Evolutionary conservation across 1,140 invertebrate genomes (phyloP).

Genomic region (Drosophila murphyi): DNA sequence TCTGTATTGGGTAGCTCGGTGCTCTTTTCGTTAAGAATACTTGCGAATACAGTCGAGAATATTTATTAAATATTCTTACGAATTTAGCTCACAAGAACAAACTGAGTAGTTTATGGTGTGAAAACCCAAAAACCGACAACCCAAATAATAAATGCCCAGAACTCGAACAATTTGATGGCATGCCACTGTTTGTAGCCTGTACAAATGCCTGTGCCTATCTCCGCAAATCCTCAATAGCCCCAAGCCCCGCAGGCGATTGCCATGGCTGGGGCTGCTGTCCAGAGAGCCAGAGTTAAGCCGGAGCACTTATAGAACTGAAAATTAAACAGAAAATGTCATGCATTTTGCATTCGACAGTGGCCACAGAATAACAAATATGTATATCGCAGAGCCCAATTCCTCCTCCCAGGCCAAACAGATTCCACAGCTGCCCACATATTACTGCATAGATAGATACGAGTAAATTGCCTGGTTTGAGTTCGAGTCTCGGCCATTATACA

Average conservation of each 20-base stretch:
- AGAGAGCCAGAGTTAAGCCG: constrained; percentile 52
- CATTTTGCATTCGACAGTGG: constrained; percentile 72
- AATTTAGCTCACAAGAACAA: neutral
- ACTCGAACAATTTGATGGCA: neutral
- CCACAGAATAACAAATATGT: constrained; percentile 51
- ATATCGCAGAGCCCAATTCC: neutral
- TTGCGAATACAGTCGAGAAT: neutral
- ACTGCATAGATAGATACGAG: constrained; percentile 26
- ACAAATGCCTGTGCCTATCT: constrained; percentile 24
- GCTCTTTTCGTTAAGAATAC: neutral
- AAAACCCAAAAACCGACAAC: constrained; percentile 8
- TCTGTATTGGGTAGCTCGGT: neutral
- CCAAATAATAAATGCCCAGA: neutral
- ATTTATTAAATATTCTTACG: neutral
- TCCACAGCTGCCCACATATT: constrained; percentile 44
- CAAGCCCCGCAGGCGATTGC: constrained; percentile 6
- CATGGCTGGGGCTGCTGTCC: constrained; percentile 1
- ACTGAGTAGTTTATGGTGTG: constrained; percentile 15
- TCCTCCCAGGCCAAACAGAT: neutral
- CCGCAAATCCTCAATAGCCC: constrained; percentile 23
- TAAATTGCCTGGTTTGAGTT: constrained; percentile 11
- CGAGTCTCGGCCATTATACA: constrained; percentile 71
- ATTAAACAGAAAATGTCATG: constrained; percentile 78
- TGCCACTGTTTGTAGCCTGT: neutral
- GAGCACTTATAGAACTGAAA: constrained; percentile 67